Conservation (phyloP, 1,140 invertebrate genomes). For the Steinernema khuongi region DNA sequence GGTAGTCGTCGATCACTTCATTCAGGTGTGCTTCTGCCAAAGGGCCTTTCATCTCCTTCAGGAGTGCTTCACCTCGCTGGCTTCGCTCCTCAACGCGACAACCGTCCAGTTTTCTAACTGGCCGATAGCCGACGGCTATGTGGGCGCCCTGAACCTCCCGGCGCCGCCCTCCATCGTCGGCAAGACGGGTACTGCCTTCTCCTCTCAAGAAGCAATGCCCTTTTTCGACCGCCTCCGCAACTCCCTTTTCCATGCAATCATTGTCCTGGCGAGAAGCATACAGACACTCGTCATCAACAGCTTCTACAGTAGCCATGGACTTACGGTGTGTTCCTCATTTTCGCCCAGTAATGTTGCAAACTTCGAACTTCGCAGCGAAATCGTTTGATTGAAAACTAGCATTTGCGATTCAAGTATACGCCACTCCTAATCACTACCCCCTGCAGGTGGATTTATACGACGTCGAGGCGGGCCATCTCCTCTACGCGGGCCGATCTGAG, state of each 20-base stretch:
- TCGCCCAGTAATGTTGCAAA: background rate
- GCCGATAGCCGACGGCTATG: constrained; percentile 53
- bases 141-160: constrained; percentile 48
- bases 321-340: constrained; percentile 23
- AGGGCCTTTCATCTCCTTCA: background rate
- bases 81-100: constrained; percentile 32
- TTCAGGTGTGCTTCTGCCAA: background rate
- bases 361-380: background rate
- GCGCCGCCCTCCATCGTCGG: constrained; percentile 40
- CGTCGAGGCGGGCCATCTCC: constrained; percentile 46
- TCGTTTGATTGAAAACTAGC: constrained; percentile 14
- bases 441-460: constrained; percentile 44
- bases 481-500: constrained; percentile 53
- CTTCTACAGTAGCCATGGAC: constrained; percentile 39
- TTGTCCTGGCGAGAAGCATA: constrained; percentile 37
- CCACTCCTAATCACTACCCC: too few relatives aligned
- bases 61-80: constrained; percentile 33
- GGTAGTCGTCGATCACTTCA: constrained; percentile 1
- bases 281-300: constrained; percentile 38
- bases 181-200: constrained; percentile 45
- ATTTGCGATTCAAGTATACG: background rate
- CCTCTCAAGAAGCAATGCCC: constrained; percentile 33
- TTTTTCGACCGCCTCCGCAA: constrained; percentile 44
- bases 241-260: constrained; percentile 41
- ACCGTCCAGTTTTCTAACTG: constrained; percentile 54